phyloP scores from a whole-genome alignment of 1,140 invertebrate genomes.

The Calycopis cecrops region DNA sequence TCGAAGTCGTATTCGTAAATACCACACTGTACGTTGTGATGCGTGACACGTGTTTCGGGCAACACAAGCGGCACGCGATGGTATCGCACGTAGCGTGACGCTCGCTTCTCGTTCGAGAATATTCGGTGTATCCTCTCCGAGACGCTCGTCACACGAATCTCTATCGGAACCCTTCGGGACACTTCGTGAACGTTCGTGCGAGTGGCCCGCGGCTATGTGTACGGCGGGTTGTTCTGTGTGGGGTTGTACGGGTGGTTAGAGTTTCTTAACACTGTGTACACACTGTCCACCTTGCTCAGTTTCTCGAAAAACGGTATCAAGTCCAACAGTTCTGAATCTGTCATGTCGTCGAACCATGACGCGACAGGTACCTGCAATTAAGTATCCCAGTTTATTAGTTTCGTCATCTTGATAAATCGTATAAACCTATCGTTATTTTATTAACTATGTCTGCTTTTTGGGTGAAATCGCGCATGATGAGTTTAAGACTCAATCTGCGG shows the following conservation, averaged over 20 bases:
- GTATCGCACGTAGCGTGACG: slow-evolving; percentile 14
- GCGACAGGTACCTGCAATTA: slow-evolving; percentile 91
- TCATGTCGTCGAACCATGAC: slow-evolving; percentile 98
- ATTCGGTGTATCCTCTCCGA: slow-evolving; percentile 10
- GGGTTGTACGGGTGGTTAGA: slow-evolving; percentile 89
- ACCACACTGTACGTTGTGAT: not conserved
- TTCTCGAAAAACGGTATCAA: slow-evolving; percentile 97
- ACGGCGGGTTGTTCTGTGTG: slow-evolving; percentile 58
- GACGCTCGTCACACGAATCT: slow-evolving; percentile 1
- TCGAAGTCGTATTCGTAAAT: too few species aligned
- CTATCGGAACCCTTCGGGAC: slow-evolving; percentile 7
- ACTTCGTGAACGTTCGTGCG: slow-evolving; percentile 17
- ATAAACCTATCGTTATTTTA: too few species aligned
- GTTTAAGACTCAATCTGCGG: too few species aligned
- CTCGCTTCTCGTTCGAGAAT: slow-evolving; percentile 9
- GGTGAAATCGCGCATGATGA: too few species aligned
- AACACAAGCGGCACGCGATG: slow-evolving; percentile 8
- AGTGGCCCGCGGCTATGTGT: slow-evolving; percentile 51
- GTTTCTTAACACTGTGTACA: slow-evolving; percentile 93
- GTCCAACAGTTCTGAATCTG: slow-evolving; percentile 95
- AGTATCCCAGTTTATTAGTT: not conserved
- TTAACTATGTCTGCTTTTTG: too few species aligned
- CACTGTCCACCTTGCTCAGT: slow-evolving; percentile 94
- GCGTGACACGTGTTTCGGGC: slow-evolving; percentile 3
- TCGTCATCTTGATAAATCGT: not conserved